phyloP scores from a whole-genome alignment of 2,888 invertebrate species.

The Ganaspis brasiliensis region DNA sequence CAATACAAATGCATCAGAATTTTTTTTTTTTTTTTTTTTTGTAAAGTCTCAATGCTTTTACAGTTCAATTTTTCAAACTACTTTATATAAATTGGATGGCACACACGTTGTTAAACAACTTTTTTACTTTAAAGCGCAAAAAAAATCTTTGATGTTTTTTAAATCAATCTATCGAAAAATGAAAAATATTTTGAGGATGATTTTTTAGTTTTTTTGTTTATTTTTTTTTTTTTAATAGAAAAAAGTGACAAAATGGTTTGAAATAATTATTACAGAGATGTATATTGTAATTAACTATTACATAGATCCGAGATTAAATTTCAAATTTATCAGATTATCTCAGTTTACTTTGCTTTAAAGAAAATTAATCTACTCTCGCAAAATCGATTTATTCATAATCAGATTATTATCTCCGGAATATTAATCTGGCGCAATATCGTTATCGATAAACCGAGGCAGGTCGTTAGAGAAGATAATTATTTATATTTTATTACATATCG shows the following conservation, averaged over 20 bases:
- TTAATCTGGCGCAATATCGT: conserved; percentile 29
- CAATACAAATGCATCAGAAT: background rate
- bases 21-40: background rate
- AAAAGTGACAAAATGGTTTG: background rate
- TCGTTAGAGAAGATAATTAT: conserved; percentile 71
- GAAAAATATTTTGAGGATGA: too few relatives aligned
- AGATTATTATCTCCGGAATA: conserved; percentile 24
- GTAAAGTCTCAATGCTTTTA: background rate
- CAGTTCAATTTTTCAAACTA: background rate
- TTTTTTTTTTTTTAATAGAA: too few relatives aligned
- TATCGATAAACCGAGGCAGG: conserved; percentile 46
- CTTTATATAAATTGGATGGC: background rate
- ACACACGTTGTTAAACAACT: too few relatives aligned
- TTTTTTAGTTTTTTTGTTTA: too few relatives aligned
- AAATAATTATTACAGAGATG: background rate
- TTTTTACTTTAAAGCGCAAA: too few relatives aligned
- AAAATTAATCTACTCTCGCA: conserved; percentile 26
- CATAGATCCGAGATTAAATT: conserved; percentile 8
- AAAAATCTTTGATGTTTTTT: too few relatives aligned
- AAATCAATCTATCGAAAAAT: too few relatives aligned
- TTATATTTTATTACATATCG: conserved; percentile 73
- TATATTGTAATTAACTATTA: background rate
- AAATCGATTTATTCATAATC: conserved; percentile 40
- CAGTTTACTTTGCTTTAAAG: conserved; percentile 28
- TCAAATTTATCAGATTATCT: conserved; percentile 11